Evolutionary conservation across 2,888 invertebrate species (phyloP).

Genomic region (Pachydiplax longipennis): DNA sequence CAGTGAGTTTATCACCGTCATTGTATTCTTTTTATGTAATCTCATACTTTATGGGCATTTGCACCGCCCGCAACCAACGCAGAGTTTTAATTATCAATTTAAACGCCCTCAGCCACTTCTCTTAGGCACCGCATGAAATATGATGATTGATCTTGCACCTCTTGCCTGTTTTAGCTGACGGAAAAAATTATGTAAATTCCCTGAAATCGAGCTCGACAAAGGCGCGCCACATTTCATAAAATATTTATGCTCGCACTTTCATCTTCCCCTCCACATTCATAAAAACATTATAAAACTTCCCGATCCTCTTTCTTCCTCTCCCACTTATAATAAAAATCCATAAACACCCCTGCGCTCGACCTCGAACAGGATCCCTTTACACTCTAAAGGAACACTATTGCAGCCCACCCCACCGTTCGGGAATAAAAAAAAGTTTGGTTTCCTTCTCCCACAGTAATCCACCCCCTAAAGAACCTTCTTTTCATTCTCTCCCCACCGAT

Average conservation of each 20-base stretch:
- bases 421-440: background rate
- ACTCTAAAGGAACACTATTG: background rate
- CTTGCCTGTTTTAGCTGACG: background rate
- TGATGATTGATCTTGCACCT: background rate
- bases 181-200: background rate
- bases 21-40: too few relatives aligned
- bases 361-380: background rate
- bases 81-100: background rate
- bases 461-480: constrained; percentile 5
- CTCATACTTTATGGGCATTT: too few relatives aligned
- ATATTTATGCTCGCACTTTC: background rate
- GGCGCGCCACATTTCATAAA: background rate
- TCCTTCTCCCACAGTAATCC: background rate
- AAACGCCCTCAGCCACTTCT: background rate
- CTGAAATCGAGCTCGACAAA: background rate
- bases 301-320: background rate
- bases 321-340: background rate
- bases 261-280: background rate
- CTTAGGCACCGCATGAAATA: background rate
- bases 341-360: background rate
- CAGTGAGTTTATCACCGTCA: too few relatives aligned
- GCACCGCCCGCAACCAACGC: background rate
- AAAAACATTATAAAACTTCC: background rate
- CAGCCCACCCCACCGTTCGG: background rate
- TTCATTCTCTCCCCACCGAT: constrained; percentile 30